Evolutionary conservation across 2,888 invertebrate genomes (phyloP).

Genomic region (Podotricha telesiphe): DNA sequence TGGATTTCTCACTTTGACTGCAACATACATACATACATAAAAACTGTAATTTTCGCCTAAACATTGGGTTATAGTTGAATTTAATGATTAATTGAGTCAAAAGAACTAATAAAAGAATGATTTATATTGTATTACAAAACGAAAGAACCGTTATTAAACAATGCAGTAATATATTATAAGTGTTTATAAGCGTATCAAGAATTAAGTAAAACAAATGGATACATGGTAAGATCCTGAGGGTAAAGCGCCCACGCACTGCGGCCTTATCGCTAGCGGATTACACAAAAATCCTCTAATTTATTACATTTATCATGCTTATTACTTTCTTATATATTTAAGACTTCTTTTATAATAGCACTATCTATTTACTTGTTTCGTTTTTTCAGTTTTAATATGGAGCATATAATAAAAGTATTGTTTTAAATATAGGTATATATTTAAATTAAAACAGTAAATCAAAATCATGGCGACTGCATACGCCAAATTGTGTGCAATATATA

Average conservation of each 20-base stretch:
- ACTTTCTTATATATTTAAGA: background rate
- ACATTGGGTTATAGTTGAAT: no score
- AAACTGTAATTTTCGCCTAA: no score
- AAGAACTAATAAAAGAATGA: background rate
- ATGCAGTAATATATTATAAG: constrained; percentile 8
- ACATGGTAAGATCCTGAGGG: constrained; percentile 14
- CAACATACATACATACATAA: no score
- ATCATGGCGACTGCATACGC: no score
- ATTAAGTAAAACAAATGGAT: constrained; percentile 33
- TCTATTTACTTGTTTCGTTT: background rate
- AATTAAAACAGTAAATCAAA: no score
- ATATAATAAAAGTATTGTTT: no score
- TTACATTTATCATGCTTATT: constrained; percentile 14
- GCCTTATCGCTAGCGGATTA: constrained; percentile 29
- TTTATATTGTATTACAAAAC: background rate
- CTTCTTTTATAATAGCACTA: background rate
- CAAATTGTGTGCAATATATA: no score
- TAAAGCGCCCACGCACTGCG: constrained; percentile 27
- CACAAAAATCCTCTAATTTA: constrained; percentile 19
- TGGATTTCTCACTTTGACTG: no score
- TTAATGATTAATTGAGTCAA: no score
- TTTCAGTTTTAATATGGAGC: background rate
- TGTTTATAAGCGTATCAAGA: constrained; percentile 11
- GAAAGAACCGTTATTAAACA: background rate
- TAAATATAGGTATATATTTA: no score